Conservation (phyloP, 2,113 vertebrate species). For the Pterocles burchelli region DNA sequence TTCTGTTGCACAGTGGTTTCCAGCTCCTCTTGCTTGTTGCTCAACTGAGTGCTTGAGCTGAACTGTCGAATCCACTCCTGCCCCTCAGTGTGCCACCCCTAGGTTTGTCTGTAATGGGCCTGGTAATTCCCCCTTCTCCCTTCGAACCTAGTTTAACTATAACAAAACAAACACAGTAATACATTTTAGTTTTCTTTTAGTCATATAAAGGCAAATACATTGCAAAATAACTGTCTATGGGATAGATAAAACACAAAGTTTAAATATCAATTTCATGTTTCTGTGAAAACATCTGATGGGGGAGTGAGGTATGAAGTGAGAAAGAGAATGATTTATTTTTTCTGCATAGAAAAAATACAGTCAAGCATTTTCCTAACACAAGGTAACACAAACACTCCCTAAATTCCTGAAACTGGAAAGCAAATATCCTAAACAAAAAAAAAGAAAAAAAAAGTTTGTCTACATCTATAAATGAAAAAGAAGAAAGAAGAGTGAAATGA, state of each 20-base stretch:
- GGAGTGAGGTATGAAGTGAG: neutral
- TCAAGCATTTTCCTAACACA: neutral
- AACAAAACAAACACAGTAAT: neutral
- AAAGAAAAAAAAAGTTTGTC: neutral
- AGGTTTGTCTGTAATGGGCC: too few species aligned
- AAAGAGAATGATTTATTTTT: neutral
- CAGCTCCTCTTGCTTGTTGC: too few species aligned
- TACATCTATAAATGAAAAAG: constrained; percentile 31
- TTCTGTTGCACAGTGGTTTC: too few species aligned
- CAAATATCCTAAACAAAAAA: neutral
- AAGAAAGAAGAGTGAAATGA: constrained; percentile 53
- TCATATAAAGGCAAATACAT: neutral
- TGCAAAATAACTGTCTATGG: neutral
- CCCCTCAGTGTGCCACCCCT: too few species aligned
- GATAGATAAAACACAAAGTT: neutral
- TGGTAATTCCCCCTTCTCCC: too few species aligned
- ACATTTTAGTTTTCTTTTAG: neutral
- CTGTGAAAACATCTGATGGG: neutral
- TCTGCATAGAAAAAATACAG: neutral
- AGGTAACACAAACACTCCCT: neutral
- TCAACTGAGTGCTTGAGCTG: too few species aligned
- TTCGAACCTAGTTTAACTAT: too few species aligned
- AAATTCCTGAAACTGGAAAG: neutral
- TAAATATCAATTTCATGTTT: neutral
- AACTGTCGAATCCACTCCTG: too few species aligned